These are phyloP conservation scores for Onychorhynchus coronatus DNA, from an alignment of 2,113 vertebrate species.

Conservation along the genomic window DNA sequence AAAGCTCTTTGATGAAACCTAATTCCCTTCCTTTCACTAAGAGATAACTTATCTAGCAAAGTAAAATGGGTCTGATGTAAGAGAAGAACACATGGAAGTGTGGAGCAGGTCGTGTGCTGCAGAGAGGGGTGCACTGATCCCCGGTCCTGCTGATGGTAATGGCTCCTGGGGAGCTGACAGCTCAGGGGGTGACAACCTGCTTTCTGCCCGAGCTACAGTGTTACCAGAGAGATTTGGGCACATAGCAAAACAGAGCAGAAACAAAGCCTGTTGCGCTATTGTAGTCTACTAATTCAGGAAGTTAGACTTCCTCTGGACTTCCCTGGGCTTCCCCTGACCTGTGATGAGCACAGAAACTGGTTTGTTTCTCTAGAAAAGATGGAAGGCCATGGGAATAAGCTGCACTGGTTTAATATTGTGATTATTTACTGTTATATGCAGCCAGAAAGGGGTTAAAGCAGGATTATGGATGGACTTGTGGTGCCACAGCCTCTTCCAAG, in stretches of 20 bases:
- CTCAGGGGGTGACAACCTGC: background rate
- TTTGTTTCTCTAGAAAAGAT: background rate
- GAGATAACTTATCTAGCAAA: background rate
- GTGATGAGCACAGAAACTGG: background rate
- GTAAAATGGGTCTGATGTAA: background rate
- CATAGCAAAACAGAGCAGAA: background rate
- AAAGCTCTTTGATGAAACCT: slow-evolving; percentile 23
- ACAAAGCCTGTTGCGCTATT: background rate
- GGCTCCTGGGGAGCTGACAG: background rate
- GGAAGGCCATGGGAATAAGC: background rate
- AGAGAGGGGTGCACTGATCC: background rate
- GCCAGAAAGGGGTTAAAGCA: background rate
- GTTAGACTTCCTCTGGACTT: background rate
- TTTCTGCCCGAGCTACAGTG: background rate
- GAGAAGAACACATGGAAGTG: background rate
- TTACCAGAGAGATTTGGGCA: background rate
- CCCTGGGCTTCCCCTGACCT: background rate
- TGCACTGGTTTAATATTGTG: background rate
- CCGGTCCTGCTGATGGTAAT: background rate
- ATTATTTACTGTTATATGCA: background rate
- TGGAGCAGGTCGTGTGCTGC: background rate
- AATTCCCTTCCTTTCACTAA: background rate
- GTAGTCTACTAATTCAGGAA: background rate
- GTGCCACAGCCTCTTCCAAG: background rate
- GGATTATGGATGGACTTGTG: accelerated